Base-by-base conservation (phyloP, 2,888 invertebrate genomes). In the Pseudolycoriella hygida region DNA sequence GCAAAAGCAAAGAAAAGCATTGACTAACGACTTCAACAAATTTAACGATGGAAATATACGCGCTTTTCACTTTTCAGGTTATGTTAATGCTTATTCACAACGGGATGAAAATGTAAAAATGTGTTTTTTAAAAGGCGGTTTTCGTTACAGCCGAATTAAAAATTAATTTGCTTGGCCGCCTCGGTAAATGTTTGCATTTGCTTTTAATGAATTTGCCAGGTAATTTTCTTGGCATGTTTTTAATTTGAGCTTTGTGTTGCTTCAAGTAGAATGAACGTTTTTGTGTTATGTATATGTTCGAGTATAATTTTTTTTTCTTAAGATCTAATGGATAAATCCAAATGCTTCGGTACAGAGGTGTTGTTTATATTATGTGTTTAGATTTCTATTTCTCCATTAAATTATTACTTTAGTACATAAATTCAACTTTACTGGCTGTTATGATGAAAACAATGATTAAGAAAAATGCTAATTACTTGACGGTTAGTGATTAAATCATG, bases 151-250 rank as follows among this genome's bases (percentile, higher is more conserved):
- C 19, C 40, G 19, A 40, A 40, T 40, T 40, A 40, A 40, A 40
- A 40, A 40, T 40, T 40, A 40, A 40, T 40, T 40, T 40, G 40
- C 40, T 19, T 40, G 40, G 19, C 40, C 40, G 40, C 40, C 14
- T 40, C 19, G 19, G 19, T 40, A 40, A 40, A 40, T 40, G 40
- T 40, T 40, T 40, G 40, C 40, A 40, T 40, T 40, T 40, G 19
- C 40, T 40, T 40, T 37, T 39, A 15, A 39, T 15, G 14, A 17
- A 39, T 15, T 39, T 39, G 14, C 15, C 39, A 39, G 39, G 39
- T 39, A 39, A 39, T 39, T 39, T 39, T 39, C 17, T 39, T 39
- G 39, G 39, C 39, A 39, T 39, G 17, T 39, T 39, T 39, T 39
- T 39, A 39, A 39, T 39, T 39, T 39, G 15, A 15, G 17, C 17